Base-by-base conservation (phyloP, 2,888 invertebrate species). In the Drosophila quinaria region DNA sequence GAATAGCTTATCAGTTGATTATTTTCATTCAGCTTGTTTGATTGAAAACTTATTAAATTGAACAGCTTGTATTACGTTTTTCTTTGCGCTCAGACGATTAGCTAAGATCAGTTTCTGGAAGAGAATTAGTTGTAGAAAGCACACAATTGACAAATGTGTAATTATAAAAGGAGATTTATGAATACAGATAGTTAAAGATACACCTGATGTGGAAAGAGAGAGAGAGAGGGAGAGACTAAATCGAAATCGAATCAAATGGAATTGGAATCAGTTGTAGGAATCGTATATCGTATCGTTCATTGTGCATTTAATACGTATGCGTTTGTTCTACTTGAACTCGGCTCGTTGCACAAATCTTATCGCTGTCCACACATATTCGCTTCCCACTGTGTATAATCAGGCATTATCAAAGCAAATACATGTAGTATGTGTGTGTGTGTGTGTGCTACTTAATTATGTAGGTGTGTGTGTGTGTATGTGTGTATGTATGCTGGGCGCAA, bases 311-410 rank as follows among this genome's bases (percentile, higher is more conserved):
- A 76, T 60, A 70, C 64, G 72, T 64, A 58, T 83, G 74, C 65
- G 70, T 25, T 25, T 5, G 25, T 68, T 50, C 84, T 78, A 80
- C 74, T 87, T 87, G 86, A 84, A 86, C 87, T 74, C 87, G 67
- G 37, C 70, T 56, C 78, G 81, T 86, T 88, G 84, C 88, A 86
- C 83, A 84, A 88, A 83, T 88, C 84, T 84, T 84, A 84, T 84
- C 84, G 76, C 69, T 63, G 64, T 56, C 63, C 74, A 70, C 75
- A 70, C 66, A 55, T 65, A 52, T 51, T 62, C 63, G 52, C 59
- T 71, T 68, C 62, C 60, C 85, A 72, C 82, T 71, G 51, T 66
- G 41, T 66, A 50, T 80, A 81, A 87, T 89, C 87, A 63, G 85
- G 67, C 85, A 81, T 80, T 87, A 87, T 85, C 88, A 82, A 59